phyloP scores from a whole-genome alignment of 2,113 vertebrate species.

The Anoplopoma fimbria region DNA sequence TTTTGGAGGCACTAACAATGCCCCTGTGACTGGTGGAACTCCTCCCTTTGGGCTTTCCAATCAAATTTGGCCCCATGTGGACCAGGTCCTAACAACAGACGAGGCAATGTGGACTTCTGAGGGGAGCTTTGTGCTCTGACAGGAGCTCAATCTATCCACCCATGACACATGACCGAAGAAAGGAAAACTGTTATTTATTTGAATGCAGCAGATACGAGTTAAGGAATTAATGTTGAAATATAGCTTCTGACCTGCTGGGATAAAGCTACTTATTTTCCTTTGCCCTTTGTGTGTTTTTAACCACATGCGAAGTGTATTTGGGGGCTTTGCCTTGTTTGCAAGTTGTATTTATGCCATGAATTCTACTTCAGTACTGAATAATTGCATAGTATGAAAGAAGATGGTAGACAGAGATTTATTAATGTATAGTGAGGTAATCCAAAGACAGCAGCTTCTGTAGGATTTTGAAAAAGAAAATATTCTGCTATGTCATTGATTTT shows the following conservation, averaged over 20 bases:
- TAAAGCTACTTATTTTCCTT: constrained; percentile 41
- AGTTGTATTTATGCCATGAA: constrained; percentile 64
- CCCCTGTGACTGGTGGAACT: constrained; percentile 86
- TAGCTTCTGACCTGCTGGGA: constrained; percentile 47
- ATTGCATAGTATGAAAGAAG: constrained; percentile 62
- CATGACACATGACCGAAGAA: constrained; percentile 81
- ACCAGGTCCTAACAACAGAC: constrained; percentile 84
- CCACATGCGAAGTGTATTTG: constrained; percentile 55
- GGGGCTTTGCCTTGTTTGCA: constrained; percentile 65
- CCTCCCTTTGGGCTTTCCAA: constrained; percentile 87
- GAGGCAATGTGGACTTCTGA: constrained; percentile 81
- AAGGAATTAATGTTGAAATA: constrained; percentile 71
- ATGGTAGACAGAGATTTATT: constrained; percentile 68
- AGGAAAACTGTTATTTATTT: constrained; percentile 77
- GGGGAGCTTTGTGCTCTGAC: constrained; percentile 85
- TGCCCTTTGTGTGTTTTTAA: constrained; percentile 49
- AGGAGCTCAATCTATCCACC: constrained; percentile 83
- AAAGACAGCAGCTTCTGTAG: constrained; percentile 53
- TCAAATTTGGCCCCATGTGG: constrained; percentile 86
- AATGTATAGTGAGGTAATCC: constrained; percentile 67
- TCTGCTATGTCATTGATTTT: constrained; percentile 67
- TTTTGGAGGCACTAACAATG: constrained; percentile 93
- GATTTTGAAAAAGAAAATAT: constrained; percentile 70
- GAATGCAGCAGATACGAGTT: constrained; percentile 70
- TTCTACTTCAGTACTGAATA: constrained; percentile 70